Base-by-base conservation (phyloP, 2,888 invertebrate genomes). In the Drosophila dives region DNA sequence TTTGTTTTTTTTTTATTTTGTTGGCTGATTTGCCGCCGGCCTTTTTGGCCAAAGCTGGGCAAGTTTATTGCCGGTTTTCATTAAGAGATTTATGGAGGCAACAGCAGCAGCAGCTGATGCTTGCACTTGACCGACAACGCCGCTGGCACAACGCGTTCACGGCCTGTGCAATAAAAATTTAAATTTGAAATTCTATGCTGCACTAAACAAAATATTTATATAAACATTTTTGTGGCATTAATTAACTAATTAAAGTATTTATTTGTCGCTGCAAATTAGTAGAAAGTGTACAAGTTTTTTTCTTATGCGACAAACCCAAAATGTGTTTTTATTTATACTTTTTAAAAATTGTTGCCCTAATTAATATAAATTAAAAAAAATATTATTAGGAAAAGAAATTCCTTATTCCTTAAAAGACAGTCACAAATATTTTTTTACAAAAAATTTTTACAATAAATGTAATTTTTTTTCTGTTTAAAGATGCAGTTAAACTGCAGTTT, bases 11-110 rank as follows among this genome's bases (percentile, higher is more conserved):
- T 69, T 71, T 12, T 36, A 38, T 26, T 38, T 36, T 64, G 61
- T 67, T 62, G 55, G 55, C 64, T 66, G 70, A 51, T 79, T 78
- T 55, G 77, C 87, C 86, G 82, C 33, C 89, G 90, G 90, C 86
- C 64, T 73, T 83, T 77, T 61, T 64, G 64, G 71, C 64, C 38
- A 55, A 56, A 65, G 65, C 53, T 74, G 77, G 74, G 77, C 79
- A 84, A 87, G 75, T 83, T 89, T 90, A 83, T 89, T 89, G 91
- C 87, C 85, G 87, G 91, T 87, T 91, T 89, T 89, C 87, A 87
- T 89, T 90, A 85, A 83, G 90, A 91, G 90, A 89, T 89, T 89
- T 91, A 89, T 89, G 72, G 83, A 82, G 64, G 55, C 68, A 60
- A 59, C 78, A 26, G 38, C 59, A 26, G 36, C 55, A 33, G 63